Conservation (phyloP, 2,797 vertebrate species). For the Galagoides demidoff region DNA sequence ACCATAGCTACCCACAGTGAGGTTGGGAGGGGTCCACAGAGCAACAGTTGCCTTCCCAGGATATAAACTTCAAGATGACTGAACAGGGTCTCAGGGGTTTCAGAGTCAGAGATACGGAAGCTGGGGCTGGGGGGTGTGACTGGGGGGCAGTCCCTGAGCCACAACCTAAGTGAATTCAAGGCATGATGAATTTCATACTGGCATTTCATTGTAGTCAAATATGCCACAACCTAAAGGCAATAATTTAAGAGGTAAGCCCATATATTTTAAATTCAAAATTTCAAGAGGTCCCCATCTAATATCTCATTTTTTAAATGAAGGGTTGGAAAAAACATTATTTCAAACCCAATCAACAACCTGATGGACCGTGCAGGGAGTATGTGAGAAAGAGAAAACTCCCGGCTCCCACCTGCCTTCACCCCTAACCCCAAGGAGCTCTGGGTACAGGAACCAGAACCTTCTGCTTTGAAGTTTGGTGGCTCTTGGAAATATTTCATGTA, state of each 20-base stretch:
- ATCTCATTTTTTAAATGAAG: neutral
- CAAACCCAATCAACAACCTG: neutral
- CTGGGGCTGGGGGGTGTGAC: rapidly evolving
- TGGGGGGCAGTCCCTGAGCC: neutral
- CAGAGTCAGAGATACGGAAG: neutral
- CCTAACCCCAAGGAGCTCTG: neutral
- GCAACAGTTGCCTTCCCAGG: neutral
- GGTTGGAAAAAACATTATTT: neutral
- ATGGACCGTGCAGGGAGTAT: neutral
- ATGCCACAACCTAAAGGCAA: neutral
- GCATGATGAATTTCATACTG: neutral
- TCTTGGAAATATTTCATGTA: neutral
- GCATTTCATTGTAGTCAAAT: neutral
- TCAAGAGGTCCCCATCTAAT: neutral
- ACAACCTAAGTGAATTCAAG: neutral
- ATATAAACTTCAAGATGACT: rapidly evolving
- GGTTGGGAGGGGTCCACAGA: rapidly evolving
- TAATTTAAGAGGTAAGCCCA: neutral
- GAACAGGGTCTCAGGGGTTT: neutral
- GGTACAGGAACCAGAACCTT: neutral
- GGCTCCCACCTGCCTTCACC: rapidly evolving
- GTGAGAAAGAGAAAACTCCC: neutral
- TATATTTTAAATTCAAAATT: neutral
- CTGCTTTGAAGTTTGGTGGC: neutral
- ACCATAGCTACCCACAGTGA: rapidly evolving